Conservation (phyloP, 2,888 invertebrate species). For the Yponomeuta evonymella region DNA sequence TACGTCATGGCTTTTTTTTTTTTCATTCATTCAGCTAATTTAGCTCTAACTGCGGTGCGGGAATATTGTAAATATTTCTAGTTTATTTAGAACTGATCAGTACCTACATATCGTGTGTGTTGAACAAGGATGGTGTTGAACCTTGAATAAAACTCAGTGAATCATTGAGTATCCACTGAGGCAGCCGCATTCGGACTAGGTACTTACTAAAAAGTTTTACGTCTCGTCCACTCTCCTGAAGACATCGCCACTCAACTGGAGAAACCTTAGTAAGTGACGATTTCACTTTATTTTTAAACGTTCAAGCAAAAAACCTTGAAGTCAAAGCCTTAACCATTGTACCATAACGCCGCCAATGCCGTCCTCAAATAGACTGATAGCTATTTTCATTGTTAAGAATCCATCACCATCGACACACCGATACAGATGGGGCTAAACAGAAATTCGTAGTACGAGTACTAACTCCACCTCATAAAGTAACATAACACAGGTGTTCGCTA, state of each 20-base stretch:
- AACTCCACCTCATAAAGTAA: neutral
- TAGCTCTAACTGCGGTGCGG: no score
- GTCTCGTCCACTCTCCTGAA: slow-evolving; percentile 11
- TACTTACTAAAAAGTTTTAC: neutral
- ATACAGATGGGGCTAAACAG: neutral
- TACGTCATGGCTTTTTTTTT: no score
- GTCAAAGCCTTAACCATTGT: slow-evolving; percentile 34
- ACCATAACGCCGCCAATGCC: slow-evolving; percentile 27
- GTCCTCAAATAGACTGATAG: neutral
- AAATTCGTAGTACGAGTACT: neutral
- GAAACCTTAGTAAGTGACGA: slow-evolving; percentile 27
- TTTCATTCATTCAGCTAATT: no score
- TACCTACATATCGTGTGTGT: no score
- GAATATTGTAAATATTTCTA: no score
- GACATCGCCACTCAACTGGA: neutral
- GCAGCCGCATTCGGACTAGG: neutral
- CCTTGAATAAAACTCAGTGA: neutral
- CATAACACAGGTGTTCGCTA: neutral
- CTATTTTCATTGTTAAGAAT: neutral
- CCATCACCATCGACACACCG: no score
- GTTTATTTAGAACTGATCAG: no score
- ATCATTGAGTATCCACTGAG: neutral
- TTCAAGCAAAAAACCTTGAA: slow-evolving; percentile 32
- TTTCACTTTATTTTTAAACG: slow-evolving; percentile 23
- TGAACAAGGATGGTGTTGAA: no score